These are phyloP conservation scores for Coronaproctus castanopsis DNA, from an alignment of 2,888 invertebrate genomes.

Conservation along the genomic window DNA sequence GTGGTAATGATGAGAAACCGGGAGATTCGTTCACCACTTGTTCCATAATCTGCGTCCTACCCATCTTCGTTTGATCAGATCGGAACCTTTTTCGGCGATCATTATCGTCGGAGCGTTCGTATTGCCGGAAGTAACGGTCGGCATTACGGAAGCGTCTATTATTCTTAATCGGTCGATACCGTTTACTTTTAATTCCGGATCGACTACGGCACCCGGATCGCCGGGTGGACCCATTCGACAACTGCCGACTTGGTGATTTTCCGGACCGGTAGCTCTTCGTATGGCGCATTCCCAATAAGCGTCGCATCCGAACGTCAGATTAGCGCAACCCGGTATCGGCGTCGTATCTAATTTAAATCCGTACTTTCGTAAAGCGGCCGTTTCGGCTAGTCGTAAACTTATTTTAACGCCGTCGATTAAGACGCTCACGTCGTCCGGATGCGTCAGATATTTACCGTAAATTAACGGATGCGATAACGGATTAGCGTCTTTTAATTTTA, in stretches of 20 bases:
- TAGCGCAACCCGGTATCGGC: conserved; percentile 51
- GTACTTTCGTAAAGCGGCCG: conserved; percentile 38
- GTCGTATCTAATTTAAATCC: conserved; percentile 56
- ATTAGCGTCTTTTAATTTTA: conserved; percentile 51
- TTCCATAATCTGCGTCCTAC: conserved; percentile 22
- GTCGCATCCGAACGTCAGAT: conserved; percentile 45
- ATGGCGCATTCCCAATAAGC: conserved; percentile 40
- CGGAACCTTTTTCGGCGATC: conserved; percentile 37
- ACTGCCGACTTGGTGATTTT: conserved; percentile 43
- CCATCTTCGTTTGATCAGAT: conserved; percentile 32
- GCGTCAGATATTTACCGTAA: conserved; percentile 58
- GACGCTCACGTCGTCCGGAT: conserved; percentile 56
- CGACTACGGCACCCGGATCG: conserved; percentile 38
- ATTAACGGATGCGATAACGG: conserved; percentile 67
- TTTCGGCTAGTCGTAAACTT: conserved; percentile 46
- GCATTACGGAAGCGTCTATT: conserved; percentile 37
- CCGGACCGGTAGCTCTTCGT: conserved; percentile 37
- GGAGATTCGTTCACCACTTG: too few relatives aligned
- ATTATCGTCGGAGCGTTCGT: conserved; percentile 37
- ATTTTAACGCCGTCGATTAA: conserved; percentile 69
- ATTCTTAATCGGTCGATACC: conserved; percentile 32
- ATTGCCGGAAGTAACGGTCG: conserved; percentile 33
- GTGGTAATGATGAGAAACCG: too few relatives aligned
- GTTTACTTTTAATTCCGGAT: conserved; percentile 30
- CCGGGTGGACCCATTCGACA: conserved; percentile 39